phyloP scores from a whole-genome alignment of 2,888 invertebrate species.

The Campoplex nolae region DNA sequence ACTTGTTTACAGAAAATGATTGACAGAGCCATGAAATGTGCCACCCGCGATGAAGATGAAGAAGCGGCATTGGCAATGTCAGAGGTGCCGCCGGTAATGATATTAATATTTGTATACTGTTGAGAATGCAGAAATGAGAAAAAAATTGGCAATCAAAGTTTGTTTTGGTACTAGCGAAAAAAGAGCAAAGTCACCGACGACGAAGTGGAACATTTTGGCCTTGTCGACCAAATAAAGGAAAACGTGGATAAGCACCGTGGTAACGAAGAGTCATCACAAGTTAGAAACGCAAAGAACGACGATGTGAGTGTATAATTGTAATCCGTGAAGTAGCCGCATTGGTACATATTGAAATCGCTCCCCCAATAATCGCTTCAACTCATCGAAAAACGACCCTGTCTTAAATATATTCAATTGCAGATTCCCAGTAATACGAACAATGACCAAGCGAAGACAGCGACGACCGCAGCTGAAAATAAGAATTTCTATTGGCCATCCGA shows the following conservation, averaged over 20 bases:
- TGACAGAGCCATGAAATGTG: slow-evolving; percentile 7
- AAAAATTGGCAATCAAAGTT: not conserved
- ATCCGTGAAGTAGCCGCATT: slow-evolving; percentile 10
- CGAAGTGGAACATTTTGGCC: not conserved
- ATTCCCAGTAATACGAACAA: not conserved
- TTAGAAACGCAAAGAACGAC: not conserved
- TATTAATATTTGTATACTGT: not conserved
- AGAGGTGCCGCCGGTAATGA: slow-evolving; percentile 14
- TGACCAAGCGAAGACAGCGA: not conserved
- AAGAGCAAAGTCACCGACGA: not conserved
- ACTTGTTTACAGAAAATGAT: slow-evolving; percentile 8
- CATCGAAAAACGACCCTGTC: not conserved
- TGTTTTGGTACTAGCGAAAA: slow-evolving; percentile 10
- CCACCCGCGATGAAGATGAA: not conserved
- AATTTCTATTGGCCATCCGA: slow-evolving; percentile 2
- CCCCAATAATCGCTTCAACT: not conserved
- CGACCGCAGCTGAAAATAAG: not conserved
- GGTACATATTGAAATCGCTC: not conserved
- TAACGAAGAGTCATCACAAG: too few species aligned
- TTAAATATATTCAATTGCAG: slow-evolving; percentile 1
- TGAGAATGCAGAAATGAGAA: not conserved
- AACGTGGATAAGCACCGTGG: too few species aligned
- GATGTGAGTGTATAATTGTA: not conserved
- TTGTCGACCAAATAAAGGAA: not conserved
- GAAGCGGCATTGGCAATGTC: slow-evolving; percentile 13